Conservation (phyloP, 2,113 vertebrate genomes). For the Myrmecophaga tridactyla region DNA sequence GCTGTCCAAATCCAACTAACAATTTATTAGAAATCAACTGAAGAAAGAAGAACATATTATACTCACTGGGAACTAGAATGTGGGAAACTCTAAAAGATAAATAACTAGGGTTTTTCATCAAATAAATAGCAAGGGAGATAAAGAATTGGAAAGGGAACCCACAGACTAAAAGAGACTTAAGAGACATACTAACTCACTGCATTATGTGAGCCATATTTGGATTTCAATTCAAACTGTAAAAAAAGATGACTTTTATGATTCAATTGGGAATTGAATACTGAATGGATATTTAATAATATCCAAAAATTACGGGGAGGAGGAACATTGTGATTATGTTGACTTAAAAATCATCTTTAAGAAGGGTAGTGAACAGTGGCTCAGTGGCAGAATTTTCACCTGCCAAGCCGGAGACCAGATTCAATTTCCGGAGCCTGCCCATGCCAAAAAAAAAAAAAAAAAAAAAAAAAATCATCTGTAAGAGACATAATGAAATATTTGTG, state of each 20-base stretch:
- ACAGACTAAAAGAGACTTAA: neutral
- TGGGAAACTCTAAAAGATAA: neutral
- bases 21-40: neutral
- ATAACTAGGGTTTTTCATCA: neutral
- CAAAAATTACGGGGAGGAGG: neutral
- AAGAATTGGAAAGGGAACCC: neutral
- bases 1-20: neutral
- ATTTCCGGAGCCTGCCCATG: too few relatives aligned
- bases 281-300: neutral
- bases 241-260: neutral
- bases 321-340: neutral
- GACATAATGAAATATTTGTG: neutral
- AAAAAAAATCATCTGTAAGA: neutral
- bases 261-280: neutral
- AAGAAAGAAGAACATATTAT: neutral
- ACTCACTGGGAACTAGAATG: neutral
- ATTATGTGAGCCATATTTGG: accelerated
- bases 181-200: accelerated
- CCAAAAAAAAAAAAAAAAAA: too few relatives aligned
- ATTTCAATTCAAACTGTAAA: neutral
- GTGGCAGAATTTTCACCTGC: too few relatives aligned
- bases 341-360: neutral
- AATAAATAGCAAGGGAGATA: neutral
- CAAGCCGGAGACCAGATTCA: too few relatives aligned
- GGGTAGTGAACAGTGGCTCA: too few relatives aligned